phyloP scores from a whole-genome alignment of 2,113 vertebrate genomes.

The Dasyprocta punctata region DNA sequence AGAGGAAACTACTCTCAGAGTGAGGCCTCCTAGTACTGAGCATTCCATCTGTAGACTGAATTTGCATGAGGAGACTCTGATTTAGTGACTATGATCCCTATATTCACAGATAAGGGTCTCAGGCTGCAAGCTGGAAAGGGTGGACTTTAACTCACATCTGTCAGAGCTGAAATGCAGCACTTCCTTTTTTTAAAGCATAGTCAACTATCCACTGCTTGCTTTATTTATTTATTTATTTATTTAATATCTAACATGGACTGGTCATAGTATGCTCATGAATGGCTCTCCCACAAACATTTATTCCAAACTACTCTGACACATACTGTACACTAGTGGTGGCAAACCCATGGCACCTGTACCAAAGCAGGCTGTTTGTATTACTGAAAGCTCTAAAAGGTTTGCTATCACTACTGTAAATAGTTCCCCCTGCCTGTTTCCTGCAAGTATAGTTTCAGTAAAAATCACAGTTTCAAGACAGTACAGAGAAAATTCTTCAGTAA shows the following conservation, averaged over 20 bases:
- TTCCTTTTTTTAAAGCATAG: not conserved
- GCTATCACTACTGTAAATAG: not conserved
- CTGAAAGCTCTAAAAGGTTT: not conserved
- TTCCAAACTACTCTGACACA: not conserved
- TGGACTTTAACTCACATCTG: not conserved
- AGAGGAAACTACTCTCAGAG: not conserved
- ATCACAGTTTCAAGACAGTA: not conserved
- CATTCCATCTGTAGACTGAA: not conserved
- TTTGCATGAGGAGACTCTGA: not conserved
- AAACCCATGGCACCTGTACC: not conserved
- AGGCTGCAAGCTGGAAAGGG: not conserved
- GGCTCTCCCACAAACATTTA: not conserved
- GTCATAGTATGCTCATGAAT: not conserved
- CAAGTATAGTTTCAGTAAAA: not conserved
- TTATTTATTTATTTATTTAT: slow-evolving; percentile 29
- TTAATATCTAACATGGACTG: not conserved
- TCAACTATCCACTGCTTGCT: not conserved
- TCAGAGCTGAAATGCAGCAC: not conserved
- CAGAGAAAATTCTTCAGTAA: not conserved
- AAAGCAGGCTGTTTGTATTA: not conserved
- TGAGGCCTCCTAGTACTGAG: not conserved
- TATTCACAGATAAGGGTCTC: not conserved
- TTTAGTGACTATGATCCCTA: not conserved
- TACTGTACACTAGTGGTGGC: not conserved
- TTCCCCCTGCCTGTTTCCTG: not conserved